A percentile compares a stretch with the other conserved stretches of the same genome.
Evolutionary conservation across 1,140 invertebrate genomes (phyloP).

Genomic region (Microplitis mediator): DNA sequence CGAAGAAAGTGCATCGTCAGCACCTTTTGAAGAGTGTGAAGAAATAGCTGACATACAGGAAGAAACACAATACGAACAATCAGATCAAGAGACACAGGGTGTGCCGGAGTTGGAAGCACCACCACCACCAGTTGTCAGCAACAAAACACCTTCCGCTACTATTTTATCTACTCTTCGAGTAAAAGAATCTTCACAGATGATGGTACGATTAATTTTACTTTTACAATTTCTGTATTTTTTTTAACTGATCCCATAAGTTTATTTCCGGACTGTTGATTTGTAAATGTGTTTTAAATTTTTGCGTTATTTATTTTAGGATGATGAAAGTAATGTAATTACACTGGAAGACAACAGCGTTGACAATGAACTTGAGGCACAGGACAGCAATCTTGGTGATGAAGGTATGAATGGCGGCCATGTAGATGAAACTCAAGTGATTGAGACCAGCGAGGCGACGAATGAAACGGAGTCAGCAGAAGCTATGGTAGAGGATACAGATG

Average conservation of each 20-base stretch:
- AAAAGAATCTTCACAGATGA: constrained; percentile 34
- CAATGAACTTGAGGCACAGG: constrained; percentile 19
- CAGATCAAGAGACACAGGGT: constrained; percentile 33
- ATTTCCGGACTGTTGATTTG: too few species aligned
- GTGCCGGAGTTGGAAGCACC: constrained; percentile 51
- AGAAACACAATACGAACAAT: constrained; percentile 19
- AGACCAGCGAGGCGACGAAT: constrained; percentile 22
- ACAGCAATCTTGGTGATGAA: constrained; percentile 20
- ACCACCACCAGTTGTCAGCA: constrained; percentile 43
- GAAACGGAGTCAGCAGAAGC: constrained; percentile 15
- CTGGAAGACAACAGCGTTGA: constrained; percentile 29
- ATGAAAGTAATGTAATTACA: constrained; percentile 29
- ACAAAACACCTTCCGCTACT: constrained; percentile 27
- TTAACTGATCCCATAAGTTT: too few species aligned
- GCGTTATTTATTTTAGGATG: constrained; percentile 19
- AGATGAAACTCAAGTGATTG: constrained; percentile 17
- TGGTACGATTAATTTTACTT: constrained; percentile 8
- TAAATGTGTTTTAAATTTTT: background rate
- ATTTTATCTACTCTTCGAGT: constrained; percentile 38
- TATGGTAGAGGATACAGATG: background rate
- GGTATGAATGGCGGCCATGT: constrained; percentile 18
- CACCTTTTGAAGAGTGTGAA: constrained; percentile 42
- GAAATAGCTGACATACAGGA: constrained; percentile 28
- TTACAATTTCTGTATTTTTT: too few species aligned
- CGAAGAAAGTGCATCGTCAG: constrained; percentile 36